A percentile compares a stretch with the other conserved stretches of the same genome.
These are phyloP conservation scores for Heliocidaris erythrogramma DNA, from an alignment of 35 echinoderm and acorn worm genomes.

Conservation along the genomic window DNA sequence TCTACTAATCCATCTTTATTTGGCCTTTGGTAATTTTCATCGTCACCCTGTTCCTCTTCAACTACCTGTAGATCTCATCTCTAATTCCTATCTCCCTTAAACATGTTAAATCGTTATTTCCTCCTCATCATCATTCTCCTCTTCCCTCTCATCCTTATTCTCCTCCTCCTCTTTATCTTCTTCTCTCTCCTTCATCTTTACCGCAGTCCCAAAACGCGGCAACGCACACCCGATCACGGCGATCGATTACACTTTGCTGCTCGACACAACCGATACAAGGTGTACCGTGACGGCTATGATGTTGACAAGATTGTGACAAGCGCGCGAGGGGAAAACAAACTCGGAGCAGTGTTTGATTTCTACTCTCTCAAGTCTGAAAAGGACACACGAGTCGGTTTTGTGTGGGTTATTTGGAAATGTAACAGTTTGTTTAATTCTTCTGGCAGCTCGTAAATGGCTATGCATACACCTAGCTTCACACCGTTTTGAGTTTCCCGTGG, in stretches of 20 bases:
- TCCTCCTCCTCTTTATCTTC: neutral
- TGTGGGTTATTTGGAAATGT: constrained; percentile 29
- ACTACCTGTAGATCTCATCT: too few relatives aligned
- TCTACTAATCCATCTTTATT: too few relatives aligned
- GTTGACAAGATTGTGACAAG: constrained; percentile 23
- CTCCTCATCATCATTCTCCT: neutral
- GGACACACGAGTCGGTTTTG: neutral
- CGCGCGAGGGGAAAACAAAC: constrained; percentile 5
- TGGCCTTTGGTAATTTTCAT: too few relatives aligned
- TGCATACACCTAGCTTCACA: constrained; percentile 22
- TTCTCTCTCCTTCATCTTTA: neutral
- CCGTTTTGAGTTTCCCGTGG: constrained; percentile 7
- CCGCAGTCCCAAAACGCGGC: neutral
- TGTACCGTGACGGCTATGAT: constrained; percentile 2
- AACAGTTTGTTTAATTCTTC: constrained; percentile 37
- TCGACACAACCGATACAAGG: constrained; percentile 7
- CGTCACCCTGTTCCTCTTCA: too few relatives aligned
- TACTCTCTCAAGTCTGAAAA: neutral
- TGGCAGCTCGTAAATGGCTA: constrained; percentile 3
- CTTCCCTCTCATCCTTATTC: neutral
- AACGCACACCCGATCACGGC: neutral
- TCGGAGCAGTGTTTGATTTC: constrained; percentile 26
- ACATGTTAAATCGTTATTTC: neutral
- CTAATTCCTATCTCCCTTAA: too few relatives aligned
- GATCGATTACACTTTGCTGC: constrained; percentile 26